Evolutionary conservation across 2,888 invertebrate species (phyloP).

Genomic region (Agonopterix heracliana): DNA sequence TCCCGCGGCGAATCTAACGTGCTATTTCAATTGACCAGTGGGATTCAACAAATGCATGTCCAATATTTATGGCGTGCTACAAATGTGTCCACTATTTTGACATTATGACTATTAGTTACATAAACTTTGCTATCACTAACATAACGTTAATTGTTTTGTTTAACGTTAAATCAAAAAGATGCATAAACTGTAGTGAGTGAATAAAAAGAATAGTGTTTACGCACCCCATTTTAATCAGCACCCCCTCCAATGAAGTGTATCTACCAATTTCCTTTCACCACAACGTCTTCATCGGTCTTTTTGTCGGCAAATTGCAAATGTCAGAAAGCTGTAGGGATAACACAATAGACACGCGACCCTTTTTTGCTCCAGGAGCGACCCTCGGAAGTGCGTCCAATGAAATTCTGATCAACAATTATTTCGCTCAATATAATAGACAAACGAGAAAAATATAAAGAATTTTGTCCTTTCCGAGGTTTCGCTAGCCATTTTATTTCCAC

Average conservation of each 20-base stretch:
- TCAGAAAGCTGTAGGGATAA: conserved; percentile 27
- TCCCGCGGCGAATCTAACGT: conserved; percentile 18
- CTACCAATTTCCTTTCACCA: conserved; percentile 23
- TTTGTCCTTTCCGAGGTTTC: no score
- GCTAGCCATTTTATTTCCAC: no score
- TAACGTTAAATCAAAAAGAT: neutral
- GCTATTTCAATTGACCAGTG: neutral
- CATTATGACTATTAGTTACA: no score
- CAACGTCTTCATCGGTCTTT: conserved; percentile 23
- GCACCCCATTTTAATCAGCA: conserved; percentile 7
- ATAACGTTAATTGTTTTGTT: neutral
- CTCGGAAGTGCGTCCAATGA: conserved; percentile 31
- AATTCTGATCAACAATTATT: conserved; percentile 24
- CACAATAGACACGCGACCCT: conserved; percentile 23
- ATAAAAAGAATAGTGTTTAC: neutral
- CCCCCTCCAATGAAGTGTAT: conserved; percentile 22
- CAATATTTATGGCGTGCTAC: neutral
- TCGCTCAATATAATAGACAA: conserved; percentile 12
- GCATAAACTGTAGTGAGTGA: neutral
- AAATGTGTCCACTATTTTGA: neutral
- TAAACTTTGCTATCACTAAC: no score
- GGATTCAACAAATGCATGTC: neutral
- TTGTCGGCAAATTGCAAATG: conserved; percentile 32
- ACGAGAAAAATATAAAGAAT: neutral
- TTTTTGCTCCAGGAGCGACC: conserved; percentile 15